Evolutionary conservation across 2,888 invertebrate genomes (phyloP), one percentile per base, ranked within the genome.

Genomic region (Notodonta ziczac): DNA sequence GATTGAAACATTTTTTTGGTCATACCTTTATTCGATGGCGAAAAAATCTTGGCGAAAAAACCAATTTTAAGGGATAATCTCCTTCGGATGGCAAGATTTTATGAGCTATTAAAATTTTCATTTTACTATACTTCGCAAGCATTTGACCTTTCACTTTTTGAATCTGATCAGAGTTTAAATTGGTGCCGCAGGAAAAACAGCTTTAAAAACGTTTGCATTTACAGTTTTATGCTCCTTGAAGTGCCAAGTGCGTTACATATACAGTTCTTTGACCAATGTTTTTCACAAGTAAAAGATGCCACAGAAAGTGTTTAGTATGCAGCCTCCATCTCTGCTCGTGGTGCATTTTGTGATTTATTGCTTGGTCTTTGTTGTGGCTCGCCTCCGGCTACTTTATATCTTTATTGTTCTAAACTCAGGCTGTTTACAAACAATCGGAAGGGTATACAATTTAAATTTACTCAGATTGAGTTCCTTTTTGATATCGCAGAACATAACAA

Each of bases 351-450:
- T 72, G 69, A 70, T 77, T 73, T 73, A 69, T 63, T 42, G 61
- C 55, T 13, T 55, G 14, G 35, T 53, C 58, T 35, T 58, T 58
- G 63, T 65, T 70, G 69, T 62, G 62, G 63, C 63, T 58, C 61
- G 69, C 69, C 63, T 58, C 58, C 57, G 68, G 59, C 67, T 56
- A 57, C 56, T 39, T 61, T 70, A 69, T 74, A 76, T 75, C 78
- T 78, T 73, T 77, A 80, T 80, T 72, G 74, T 72, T 63, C 57
- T 66, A 68, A 73, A 73, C 73, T 73, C 57, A 59, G 50, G 57
- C 61, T 70, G 70, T 74, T 76, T 74, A 72, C 74, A 74, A 74
- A 73, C 67, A 65, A 73, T 70, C 74, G 72, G 61, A 73, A 65
- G 57, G 58, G 73, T 76, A 74, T 72, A 64, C 73, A 76, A 68